These are phyloP conservation scores for Coleophora flavipennella DNA, from an alignment of 2,888 invertebrate genomes.

Conservation along the genomic window DNA sequence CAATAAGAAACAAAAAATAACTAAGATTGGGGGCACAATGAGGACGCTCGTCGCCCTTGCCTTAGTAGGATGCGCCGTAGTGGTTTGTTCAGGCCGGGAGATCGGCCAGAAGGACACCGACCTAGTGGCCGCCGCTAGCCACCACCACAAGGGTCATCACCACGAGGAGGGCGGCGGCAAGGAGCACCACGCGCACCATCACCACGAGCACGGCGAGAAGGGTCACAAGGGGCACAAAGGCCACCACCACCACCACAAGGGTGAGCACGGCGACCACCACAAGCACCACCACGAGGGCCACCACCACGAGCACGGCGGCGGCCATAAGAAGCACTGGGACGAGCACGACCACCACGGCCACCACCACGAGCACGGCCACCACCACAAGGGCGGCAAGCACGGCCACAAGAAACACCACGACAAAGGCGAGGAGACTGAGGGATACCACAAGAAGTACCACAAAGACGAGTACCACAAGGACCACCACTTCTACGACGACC, in stretches of 20 bases:
- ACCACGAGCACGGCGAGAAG: constrained; percentile 80
- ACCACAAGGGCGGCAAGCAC: constrained; percentile 84
- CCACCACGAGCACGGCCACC: constrained; percentile 84
- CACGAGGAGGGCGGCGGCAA: constrained; percentile 79
- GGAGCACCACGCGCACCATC: constrained; percentile 78
- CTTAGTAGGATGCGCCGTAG: constrained; percentile 47
- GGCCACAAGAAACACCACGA: constrained; percentile 88
- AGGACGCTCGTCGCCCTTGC: constrained; percentile 62
- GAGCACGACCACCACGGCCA: constrained; percentile 82
- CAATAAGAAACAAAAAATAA: constrained; percentile 22
- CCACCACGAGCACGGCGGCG: constrained; percentile 83
- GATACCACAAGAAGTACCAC: constrained; percentile 88
- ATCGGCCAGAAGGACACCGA: constrained; percentile 48
- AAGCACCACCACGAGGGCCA: constrained; percentile 84
- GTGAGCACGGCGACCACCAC: constrained; percentile 82
- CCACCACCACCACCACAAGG: constrained; percentile 84
- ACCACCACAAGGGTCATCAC: constrained; percentile 61
- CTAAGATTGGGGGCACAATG: constrained; percentile 28
- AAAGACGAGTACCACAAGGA: constrained; percentile 91
- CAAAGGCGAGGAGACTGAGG: constrained; percentile 86
- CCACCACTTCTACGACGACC: constrained; percentile 91
- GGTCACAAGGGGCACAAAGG: constrained; percentile 85
- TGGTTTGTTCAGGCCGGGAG: constrained; percentile 47
- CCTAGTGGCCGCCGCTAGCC: constrained; percentile 64
- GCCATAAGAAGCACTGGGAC: constrained; percentile 85